These are phyloP conservation scores for Teleogryllus occipitalis DNA, from an alignment of 1,140 invertebrate species.

Conservation along the genomic window DNA sequence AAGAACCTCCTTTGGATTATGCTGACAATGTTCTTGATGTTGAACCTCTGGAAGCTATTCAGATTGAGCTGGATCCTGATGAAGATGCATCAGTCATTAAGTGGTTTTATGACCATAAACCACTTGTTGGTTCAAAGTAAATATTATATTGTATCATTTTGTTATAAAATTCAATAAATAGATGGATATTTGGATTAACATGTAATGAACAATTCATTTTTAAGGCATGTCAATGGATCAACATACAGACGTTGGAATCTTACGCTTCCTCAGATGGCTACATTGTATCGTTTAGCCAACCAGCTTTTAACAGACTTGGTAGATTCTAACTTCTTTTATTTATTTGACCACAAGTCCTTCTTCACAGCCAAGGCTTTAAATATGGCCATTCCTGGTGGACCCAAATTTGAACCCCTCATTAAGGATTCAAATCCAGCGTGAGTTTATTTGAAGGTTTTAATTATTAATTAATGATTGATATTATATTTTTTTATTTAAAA, in stretches of 20 bases:
- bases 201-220: not conserved
- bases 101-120: slow-evolving; percentile 99
- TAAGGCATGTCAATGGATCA: slow-evolving; percentile 87
- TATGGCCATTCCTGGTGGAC: slow-evolving; percentile 99
- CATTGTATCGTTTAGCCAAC: slow-evolving; percentile 93
- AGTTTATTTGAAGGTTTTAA: slow-evolving; percentile 28
- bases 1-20: slow-evolving; percentile 98
- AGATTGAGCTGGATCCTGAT: slow-evolving; percentile 94
- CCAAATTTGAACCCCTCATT: slow-evolving; percentile 98
- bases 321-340: slow-evolving; percentile 98
- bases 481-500: slow-evolving; percentile 18
- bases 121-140: slow-evolving; percentile 78
- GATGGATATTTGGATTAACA: not conserved
- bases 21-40: slow-evolving; percentile 99
- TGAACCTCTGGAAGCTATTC: slow-evolving; percentile 97
- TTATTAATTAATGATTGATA: not conserved
- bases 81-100: slow-evolving; percentile 85
- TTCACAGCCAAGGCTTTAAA: slow-evolving; percentile 99
- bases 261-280: slow-evolving; percentile 92
- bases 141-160: slow-evolving; percentile 22
- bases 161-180: slow-evolving; percentile 15
- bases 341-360: slow-evolving; percentile 98
- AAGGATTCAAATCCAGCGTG: slow-evolving; percentile 93
- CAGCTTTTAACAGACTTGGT: slow-evolving; percentile 97
- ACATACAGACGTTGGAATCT: slow-evolving; percentile 96